Base-by-base conservation (phyloP, 2,797 vertebrate species). In the Ceryle rudis region DNA sequence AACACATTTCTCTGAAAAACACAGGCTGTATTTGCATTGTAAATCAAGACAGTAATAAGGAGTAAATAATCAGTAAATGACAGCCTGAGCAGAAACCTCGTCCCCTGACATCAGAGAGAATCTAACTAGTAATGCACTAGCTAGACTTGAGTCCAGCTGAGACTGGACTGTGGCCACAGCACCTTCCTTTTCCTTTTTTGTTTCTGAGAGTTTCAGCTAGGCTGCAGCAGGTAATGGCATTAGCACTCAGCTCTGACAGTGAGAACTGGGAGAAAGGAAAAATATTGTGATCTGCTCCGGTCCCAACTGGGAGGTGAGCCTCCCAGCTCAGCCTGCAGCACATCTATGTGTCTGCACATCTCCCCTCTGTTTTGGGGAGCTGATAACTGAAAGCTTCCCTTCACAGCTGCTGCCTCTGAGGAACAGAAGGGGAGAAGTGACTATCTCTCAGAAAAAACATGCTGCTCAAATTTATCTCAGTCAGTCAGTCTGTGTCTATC, bases 271-370 rank as follows among this genome's bases (percentile, higher is more conserved):
- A 75, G 46, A 67, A 90, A 82, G 66, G 62, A 79, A 81, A 67
- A 72, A 10, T 0, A 0, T 7, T 39, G 18, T 42, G n/a, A 7
- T 22, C 44, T 84, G 42, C 20, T 54, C 35, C 47, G n/a, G 9
- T 64, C 21, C 11, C 41, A 37, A n/a, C 9, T 25, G 47, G 35
- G 22, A 74, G 10, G 14, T 5, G 35, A 85, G 39, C 35, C 33
- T 58, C 44, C 42, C 41, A 55, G 29, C 29, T 47, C 62, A 81
- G 47, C 61, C 33, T 28, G 7, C 13, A 52, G 55, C 67, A 20
- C 2, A 0, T 37, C 47, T 58, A 6, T 0, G 0, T 1, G 12
- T 23, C 67, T 70, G 55, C 22, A 52, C 17, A 17, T 28, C 28
- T 65, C 17, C 19, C 6, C 12, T 29, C 31, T 0, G 0, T 66